phyloP scores from a whole-genome alignment of 1,140 invertebrate species.

The Achatina immaculata region DNA sequence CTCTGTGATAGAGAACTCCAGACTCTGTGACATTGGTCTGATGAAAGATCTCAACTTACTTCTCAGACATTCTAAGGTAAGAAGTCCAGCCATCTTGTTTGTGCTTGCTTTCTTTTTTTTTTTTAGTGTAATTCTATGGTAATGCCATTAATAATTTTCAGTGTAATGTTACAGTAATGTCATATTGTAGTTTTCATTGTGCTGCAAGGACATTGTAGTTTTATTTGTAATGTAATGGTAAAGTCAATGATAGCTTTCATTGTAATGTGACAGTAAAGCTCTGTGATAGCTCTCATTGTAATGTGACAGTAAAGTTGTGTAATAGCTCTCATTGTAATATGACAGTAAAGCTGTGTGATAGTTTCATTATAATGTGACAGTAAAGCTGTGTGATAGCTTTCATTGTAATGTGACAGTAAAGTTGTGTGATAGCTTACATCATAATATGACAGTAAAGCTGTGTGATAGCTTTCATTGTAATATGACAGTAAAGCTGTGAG shows the following conservation, averaged over 20 bases:
- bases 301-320: no score
- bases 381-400: no score
- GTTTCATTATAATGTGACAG: no score
- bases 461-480: no score
- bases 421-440: no score
- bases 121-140: background rate
- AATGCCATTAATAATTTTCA: background rate
- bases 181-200: background rate
- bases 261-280: background rate
- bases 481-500: no score
- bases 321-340: no score
- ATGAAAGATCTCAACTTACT: conserved; percentile 21
- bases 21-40: conserved; percentile 6
- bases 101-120: background rate
- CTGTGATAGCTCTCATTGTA: no score
- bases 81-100: background rate
- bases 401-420: no score
- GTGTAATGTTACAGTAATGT: background rate
- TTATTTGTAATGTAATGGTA: background rate
- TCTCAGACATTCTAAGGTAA: conserved; percentile 16
- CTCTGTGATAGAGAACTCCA: conserved; percentile 15
- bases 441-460: no score
- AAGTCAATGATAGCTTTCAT: background rate
- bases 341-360: no score
- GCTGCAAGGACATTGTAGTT: background rate